Evolutionary conservation across 2,113 vertebrate species (phyloP), one percentile per base, ranked within the genome.

Genomic region (Alouatta palliata): DNA sequence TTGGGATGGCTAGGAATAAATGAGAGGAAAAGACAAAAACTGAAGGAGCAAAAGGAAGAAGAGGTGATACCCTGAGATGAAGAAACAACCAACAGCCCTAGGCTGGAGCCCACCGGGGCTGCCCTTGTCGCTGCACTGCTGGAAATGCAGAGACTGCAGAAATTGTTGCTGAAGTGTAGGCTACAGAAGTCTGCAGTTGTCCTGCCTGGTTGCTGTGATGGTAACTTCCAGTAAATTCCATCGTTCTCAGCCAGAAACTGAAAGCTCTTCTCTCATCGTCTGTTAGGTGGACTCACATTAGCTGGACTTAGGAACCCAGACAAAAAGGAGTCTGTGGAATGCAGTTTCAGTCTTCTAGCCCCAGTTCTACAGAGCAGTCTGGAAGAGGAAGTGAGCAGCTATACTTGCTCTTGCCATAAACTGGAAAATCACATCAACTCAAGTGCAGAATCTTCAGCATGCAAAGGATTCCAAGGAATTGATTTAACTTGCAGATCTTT

Each of bases 191-290:
- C 27, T 49, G 13, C 13, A 4, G 8, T 12, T 17, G 3, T 43
- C 27, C 8, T 0, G 17, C 27, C 1, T 19, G 25, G 1, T 9
- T 0, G 25, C 79, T 77, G 27, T 10, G 40, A 3, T 21, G 47
- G 58, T 8, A 79, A 17, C 49, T 6, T 54, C 30, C 25, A 37
- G 8, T 30, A 52, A 43, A 5, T 37, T 61, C 20, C 12, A 10
- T 8, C 14, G 12, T 37, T 32, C 37, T 12, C 20, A 8, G 6
- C 64, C 37, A 49, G 73, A 76, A 75, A 56, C 13, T 10, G 35
- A 30, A 58, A 81, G 21, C 27, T 64, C 43, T 52, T 40, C 37
- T 47, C 27, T 25, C 3, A 47, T 40, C 40, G 73, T 75, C 25
- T 79, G 1, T 84, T 88, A 49, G 49, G 13, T 49, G 49, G 52